Evolutionary conservation across 2,797 vertebrate genomes (phyloP).

Genomic region (Simalia tracyae): DNA sequence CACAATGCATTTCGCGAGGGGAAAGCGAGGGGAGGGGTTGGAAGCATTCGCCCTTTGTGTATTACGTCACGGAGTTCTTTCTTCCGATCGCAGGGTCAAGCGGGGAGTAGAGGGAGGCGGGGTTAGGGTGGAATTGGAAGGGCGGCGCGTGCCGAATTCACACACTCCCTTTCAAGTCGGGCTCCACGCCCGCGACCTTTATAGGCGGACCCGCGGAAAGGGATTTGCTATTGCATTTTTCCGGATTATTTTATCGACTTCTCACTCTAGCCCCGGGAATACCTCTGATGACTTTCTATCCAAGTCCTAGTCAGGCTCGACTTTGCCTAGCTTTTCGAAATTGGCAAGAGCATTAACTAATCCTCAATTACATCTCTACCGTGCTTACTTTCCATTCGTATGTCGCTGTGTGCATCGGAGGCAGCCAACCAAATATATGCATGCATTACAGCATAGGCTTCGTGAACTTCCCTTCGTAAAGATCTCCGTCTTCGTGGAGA

Average conservation of each 20-base stretch:
- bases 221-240: neutral
- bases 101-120: neutral
- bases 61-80: neutral
- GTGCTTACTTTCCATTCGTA: neutral
- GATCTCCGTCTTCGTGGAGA: neutral
- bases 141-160: neutral
- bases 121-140: neutral
- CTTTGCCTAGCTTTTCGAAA: neutral
- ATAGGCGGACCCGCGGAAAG: neutral
- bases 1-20: neutral
- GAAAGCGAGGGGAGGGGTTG: neutral
- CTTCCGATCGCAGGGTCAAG: neutral
- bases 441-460: neutral
- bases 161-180: neutral
- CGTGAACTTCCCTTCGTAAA: neutral
- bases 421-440: neutral
- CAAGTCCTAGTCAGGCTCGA: neutral
- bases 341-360: neutral
- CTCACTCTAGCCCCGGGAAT: neutral
- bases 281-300: neutral
- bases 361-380: neutral
- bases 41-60: too few species aligned
- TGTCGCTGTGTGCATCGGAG: neutral
- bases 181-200: neutral
- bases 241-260: neutral